Evolutionary conservation across 2,797 vertebrate species (phyloP).

Genomic region (Rhinichthys osculus): DNA sequence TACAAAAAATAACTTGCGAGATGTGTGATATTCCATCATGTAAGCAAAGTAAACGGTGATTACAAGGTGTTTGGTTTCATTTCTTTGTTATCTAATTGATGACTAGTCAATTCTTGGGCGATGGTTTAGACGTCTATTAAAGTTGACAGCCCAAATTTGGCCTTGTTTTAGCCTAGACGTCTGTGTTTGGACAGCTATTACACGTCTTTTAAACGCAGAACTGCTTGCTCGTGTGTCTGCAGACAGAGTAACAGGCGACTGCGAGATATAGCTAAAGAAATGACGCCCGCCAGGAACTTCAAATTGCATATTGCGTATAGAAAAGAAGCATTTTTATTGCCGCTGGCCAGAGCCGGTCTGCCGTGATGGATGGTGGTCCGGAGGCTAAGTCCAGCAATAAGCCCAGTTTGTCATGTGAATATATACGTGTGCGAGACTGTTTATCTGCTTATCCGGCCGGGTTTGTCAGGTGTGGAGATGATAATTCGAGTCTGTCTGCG

Average conservation of each 20-base stretch:
- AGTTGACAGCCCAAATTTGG: no score
- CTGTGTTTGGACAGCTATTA: no score
- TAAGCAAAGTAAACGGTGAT: no score
- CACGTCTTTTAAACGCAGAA: no score
- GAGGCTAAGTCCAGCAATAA: slow-evolving; percentile 46
- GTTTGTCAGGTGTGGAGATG: slow-evolving; percentile 43
- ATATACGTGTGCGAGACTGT: slow-evolving; percentile 19
- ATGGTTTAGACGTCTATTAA: no score
- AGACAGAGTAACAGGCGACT: neutral
- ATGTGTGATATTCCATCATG: no score
- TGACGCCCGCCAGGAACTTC: neutral
- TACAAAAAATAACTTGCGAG: no score
- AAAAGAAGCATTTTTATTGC: slow-evolving; percentile 24
- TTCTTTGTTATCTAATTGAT: no score
- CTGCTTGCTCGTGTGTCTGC: neutral
- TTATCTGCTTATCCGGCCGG: slow-evolving; percentile 10
- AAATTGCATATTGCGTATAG: slow-evolving; percentile 22
- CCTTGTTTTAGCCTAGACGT: no score
- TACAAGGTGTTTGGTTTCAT: no score
- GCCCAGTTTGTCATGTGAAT: slow-evolving; percentile 46
- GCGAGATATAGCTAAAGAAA: neutral
- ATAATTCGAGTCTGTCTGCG: slow-evolving; percentile 47
- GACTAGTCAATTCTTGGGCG: no score
- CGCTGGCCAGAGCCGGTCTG: neutral
- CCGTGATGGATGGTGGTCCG: slow-evolving; percentile 49